phyloP scores from a whole-genome alignment of 1,140 invertebrate species.

The Steinernema khuongi region DNA sequence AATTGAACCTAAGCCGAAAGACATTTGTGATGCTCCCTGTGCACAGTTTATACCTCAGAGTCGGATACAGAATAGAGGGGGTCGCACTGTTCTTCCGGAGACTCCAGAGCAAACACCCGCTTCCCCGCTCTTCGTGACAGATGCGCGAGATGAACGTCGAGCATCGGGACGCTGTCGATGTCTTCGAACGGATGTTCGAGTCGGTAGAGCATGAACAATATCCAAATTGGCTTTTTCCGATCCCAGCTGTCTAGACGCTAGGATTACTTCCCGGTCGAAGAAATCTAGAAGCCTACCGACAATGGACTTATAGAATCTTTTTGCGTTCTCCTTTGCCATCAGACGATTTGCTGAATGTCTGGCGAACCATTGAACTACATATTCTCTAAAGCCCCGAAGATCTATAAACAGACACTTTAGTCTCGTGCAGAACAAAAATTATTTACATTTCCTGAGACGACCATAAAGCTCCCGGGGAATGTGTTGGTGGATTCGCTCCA shows the following conservation, averaged over 20 bases:
- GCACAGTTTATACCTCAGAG: neutral
- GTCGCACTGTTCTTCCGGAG: slow-evolving; percentile 1
- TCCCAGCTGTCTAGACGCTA: neutral
- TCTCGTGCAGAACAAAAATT: too few relatives aligned
- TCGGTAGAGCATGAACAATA: neutral
- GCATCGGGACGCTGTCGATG: neutral
- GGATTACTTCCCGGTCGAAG: neutral
- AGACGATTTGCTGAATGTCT: neutral
- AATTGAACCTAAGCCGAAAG: neutral
- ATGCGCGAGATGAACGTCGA: neutral
- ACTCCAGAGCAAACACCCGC: neutral
- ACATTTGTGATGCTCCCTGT: neutral
- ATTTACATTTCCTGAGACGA: neutral
- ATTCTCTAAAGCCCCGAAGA: neutral
- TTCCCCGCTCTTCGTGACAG: neutral
- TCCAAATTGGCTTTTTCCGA: neutral
- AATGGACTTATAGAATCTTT: neutral
- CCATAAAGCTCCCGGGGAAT: neutral
- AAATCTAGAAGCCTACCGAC: neutral
- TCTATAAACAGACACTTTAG: too few relatives aligned
- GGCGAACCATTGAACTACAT: neutral
- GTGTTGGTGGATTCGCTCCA: neutral
- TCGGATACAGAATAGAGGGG: neutral
- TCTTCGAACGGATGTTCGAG: neutral
- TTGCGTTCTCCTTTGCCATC: neutral